Base-by-base conservation (phyloP, 2,113 vertebrate genomes). In the Gymnocephalus cernua region DNA sequence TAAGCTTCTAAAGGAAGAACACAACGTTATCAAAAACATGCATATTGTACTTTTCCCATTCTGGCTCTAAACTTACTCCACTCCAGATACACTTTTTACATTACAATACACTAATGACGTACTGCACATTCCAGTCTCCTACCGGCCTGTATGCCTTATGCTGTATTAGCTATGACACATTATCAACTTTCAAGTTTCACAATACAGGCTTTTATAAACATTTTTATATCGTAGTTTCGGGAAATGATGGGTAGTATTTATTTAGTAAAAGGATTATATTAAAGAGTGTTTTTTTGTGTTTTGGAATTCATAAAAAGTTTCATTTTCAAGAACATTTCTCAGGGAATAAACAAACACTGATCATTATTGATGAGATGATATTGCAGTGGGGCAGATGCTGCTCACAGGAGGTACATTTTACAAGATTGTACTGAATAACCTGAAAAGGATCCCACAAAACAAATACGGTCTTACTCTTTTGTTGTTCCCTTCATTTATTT, bases 1-100 rank as follows among this genome's bases (percentile, higher is more conserved):
- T 65, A 64, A 73, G 77, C 68, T 57, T 38, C 59, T 51, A 69
- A 69, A 12, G 19, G 44, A 61, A 51, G 47, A 69, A 41, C 45
- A 61, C 44, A 68, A 68, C 25, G 16, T 69, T 69, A 68, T 68
- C 44, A 61, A 59, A 29, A 51, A 16, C 32, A 48, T 25, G 25
- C 27, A 29, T 29, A 10, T 9, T 44, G 15, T 62, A 1, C 54
- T 45, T 64, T 79, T 71, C 8, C 45, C 47, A 51, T 51, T 62
- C 51, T 62, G n/a, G 12, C n/a, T 16, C 6, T 68, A 45, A 27
- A 47, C 54, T 29, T 29, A 1, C 12, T 48, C 19, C 2, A 18
- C 13, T 61, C 19, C 48, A 53, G 48, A 38, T 38, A 69, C 18
- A 51, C 12, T 50, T 13, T 4, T 48, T 48, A 51, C 19, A 21